Percentiles rank a stretch among this genome's conserved stretches.
These are phyloP conservation scores for Girardinichthys multiradiatus DNA, from an alignment of 2,113 vertebrate species.

Conservation along the genomic window DNA sequence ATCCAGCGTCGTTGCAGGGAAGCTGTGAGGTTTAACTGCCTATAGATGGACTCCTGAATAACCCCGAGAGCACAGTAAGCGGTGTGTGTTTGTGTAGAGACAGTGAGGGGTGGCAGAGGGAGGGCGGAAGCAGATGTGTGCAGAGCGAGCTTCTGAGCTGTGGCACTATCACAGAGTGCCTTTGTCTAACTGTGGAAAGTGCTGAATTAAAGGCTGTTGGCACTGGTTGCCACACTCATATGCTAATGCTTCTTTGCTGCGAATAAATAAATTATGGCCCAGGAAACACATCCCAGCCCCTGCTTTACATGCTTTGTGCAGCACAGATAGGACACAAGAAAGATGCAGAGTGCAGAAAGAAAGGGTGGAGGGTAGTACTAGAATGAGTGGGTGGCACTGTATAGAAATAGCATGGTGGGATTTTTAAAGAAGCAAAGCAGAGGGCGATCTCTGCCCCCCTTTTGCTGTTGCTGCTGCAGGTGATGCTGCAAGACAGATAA, in stretches of 20 bases:
- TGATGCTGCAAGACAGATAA: conserved; percentile 58
- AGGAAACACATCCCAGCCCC: conserved; percentile 67
- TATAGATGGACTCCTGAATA: conserved; percentile 71
- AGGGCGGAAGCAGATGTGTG: conserved; percentile 79
- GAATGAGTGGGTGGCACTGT: conserved; percentile 39
- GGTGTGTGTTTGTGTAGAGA: conserved; percentile 70
- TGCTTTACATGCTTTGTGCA: conserved; percentile 61
- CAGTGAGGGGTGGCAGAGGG: conserved; percentile 60
- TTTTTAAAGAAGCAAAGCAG: conserved; percentile 70
- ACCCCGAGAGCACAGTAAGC: conserved; percentile 69
- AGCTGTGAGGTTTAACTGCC: conserved; percentile 52
- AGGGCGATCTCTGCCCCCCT: conserved; percentile 48
- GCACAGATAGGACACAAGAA: conserved; percentile 38
- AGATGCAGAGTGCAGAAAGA: conserved; percentile 28
- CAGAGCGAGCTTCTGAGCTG: conserved; percentile 69
- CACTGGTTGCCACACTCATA: conserved; percentile 68
- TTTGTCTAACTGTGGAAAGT: conserved; percentile 70
- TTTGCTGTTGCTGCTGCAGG: conserved; percentile 39
- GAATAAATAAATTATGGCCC: conserved; percentile 79
- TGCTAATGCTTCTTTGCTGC: conserved; percentile 76
- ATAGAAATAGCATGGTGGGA: conserved; percentile 41
- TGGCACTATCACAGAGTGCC: conserved; percentile 70
- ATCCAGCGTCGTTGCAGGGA: conserved; percentile 33
- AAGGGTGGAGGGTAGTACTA: conserved; percentile 21
- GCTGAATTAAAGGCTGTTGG: conserved; percentile 79